Percentiles rank a stretch among this genome's conserved stretches.
Evolutionary conservation across 1,140 invertebrate species (phyloP).

Genomic region (Orussus abietinus): DNA sequence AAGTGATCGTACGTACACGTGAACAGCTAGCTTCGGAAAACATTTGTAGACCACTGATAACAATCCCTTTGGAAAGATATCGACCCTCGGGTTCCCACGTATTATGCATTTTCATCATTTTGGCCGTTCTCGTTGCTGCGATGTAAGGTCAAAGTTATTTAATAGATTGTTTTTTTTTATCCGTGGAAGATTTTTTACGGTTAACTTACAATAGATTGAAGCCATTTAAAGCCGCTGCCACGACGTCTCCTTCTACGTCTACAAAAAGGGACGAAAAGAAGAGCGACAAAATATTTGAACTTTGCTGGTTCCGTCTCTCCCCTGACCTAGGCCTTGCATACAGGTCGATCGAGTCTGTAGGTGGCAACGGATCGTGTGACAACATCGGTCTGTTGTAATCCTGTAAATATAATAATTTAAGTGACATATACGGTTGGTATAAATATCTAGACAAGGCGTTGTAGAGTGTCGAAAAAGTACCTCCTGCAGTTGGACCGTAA

Average conservation of each 20-base stretch:
- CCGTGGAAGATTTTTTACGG: slow-evolving; percentile 3
- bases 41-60: too few relatives aligned
- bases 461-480: too few relatives aligned
- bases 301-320: slow-evolving; percentile 13
- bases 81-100: too few relatives aligned
- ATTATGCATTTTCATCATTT: slow-evolving; percentile 19
- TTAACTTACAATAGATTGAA: slow-evolving; percentile 26
- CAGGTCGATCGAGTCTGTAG: slow-evolving; percentile 68
- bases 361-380: slow-evolving; percentile 79
- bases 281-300: slow-evolving; percentile 31
- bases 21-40: too few relatives aligned
- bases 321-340: slow-evolving; percentile 51
- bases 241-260: slow-evolving; percentile 22
- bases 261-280: slow-evolving; percentile 39
- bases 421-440: too few relatives aligned
- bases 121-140: slow-evolving; percentile 18
- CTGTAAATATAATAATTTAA: slow-evolving; percentile 41
- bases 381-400: slow-evolving; percentile 61
- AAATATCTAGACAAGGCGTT: too few relatives aligned
- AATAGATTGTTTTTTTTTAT: too few relatives aligned
- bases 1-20: too few relatives aligned
- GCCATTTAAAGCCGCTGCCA: slow-evolving; percentile 18
- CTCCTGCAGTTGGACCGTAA: slow-evolving; percentile 56
- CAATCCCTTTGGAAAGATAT: too few relatives aligned
- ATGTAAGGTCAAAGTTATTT: too few relatives aligned